These are phyloP conservation scores for Drosophila imparisetae DNA, from an alignment of 2,888 invertebrate species.

Conservation along the genomic window DNA sequence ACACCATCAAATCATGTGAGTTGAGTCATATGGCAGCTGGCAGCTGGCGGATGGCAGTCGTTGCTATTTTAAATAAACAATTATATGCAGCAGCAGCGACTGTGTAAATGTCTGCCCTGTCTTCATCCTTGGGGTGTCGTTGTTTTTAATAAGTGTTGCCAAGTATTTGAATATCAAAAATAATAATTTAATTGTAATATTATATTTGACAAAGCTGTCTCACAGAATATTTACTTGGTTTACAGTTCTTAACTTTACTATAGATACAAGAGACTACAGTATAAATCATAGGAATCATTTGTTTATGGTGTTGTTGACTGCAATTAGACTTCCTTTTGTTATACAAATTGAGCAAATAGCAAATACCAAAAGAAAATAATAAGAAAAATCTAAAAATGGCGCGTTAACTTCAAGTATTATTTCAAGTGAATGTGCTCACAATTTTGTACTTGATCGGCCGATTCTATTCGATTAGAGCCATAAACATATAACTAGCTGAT, in stretches of 20 bases:
- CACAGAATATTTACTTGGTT: slow-evolving; percentile 4
- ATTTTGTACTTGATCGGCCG: not conserved
- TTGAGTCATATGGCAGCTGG: slow-evolving; percentile 7
- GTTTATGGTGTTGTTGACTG: not conserved
- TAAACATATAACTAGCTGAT: not conserved
- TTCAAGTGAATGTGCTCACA: not conserved
- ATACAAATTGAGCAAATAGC: not conserved
- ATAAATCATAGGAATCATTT: not conserved
- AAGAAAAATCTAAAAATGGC: not conserved
- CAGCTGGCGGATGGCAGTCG: too few species aligned
- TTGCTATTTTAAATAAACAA: slow-evolving; percentile 29
- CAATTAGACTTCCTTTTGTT: not conserved
- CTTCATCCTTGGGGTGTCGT: not conserved
- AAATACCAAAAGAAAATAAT: not conserved
- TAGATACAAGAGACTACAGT: not conserved
- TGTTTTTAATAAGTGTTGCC: slow-evolving; percentile 8
- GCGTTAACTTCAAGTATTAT: not conserved
- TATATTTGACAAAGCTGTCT: not conserved
- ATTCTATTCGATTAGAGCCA: too few species aligned
- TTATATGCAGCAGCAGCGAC: not conserved
- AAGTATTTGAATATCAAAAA: slow-evolving; percentile 15
- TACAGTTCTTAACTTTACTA: slow-evolving; percentile 8
- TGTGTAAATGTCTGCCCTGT: not conserved
- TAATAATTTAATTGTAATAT: slow-evolving; percentile 3
- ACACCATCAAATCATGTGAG: slow-evolving; percentile 31